Conservation (phyloP, 2,797 vertebrate species). For the Lepilemur ruficaudatus region DNA sequence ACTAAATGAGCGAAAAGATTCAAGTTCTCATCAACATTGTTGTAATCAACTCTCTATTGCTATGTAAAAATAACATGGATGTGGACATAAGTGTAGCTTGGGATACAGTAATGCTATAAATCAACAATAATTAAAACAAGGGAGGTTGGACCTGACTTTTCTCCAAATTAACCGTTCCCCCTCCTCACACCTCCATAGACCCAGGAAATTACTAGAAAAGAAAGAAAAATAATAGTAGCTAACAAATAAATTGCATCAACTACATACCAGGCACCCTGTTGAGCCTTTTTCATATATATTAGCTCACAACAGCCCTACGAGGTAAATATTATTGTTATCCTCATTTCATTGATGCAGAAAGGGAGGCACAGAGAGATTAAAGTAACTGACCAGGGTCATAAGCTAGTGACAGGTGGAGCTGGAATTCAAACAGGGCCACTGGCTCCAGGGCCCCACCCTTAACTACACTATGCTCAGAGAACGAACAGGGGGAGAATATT, state of each 20-base stretch:
- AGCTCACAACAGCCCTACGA: background rate
- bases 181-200: background rate
- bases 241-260: background rate
- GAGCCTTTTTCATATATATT: background rate
- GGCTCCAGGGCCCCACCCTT: too few species aligned
- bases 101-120: background rate
- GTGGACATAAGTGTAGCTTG: background rate
- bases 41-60: background rate
- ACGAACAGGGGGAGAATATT: background rate
- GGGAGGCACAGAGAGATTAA: background rate
- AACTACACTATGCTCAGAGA: rapidly evolving
- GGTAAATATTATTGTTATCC: background rate
- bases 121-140: background rate
- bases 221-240: background rate
- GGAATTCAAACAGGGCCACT: background rate
- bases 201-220: background rate
- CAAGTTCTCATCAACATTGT: background rate
- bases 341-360: background rate
- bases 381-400: background rate
- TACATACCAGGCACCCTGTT: background rate
- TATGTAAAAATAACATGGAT: background rate
- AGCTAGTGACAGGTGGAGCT: background rate
- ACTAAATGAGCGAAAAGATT: background rate
- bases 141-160: background rate
- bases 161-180: background rate